Conservation (phyloP, 2,888 invertebrate genomes). For the Uloborus plumipes region DNA sequence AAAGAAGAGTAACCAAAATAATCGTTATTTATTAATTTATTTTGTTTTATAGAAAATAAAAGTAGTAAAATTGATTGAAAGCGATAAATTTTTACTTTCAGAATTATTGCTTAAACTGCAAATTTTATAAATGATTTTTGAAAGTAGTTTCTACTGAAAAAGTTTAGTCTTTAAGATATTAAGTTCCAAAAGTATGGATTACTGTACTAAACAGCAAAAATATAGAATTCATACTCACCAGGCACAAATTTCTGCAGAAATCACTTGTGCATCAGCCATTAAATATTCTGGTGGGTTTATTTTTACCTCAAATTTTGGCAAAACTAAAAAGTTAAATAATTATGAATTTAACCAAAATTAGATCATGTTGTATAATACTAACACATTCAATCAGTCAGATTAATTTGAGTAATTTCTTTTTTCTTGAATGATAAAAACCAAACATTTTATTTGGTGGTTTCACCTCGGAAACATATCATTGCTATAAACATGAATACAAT, state of each 20-base stretch:
- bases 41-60: too few relatives aligned
- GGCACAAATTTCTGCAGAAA: conserved; percentile 74
- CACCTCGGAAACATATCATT: neutral
- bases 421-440: neutral
- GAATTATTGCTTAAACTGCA: too few relatives aligned
- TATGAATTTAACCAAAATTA: neutral
- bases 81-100: too few relatives aligned
- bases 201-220: neutral
- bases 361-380: too few relatives aligned
- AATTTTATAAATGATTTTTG: too few relatives aligned
- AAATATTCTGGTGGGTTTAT: conserved; percentile 87
- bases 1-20: too few relatives aligned
- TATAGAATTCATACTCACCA: conserved; percentile 72
- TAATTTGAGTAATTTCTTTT: neutral
- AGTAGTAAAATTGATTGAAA: too few relatives aligned
- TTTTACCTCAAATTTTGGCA: conserved; percentile 92
- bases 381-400: neutral
- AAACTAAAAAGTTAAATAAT: conserved; percentile 73
- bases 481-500: too few relatives aligned
- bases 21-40: too few relatives aligned
- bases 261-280: conserved; percentile 73
- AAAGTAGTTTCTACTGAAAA: neutral
- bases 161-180: neutral
- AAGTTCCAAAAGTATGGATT: neutral
- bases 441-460: too few relatives aligned